Percentiles rank a stretch among this genome's conserved stretches.
phyloP scores from a whole-genome alignment of 2,113 vertebrate species.

The Gallinago jamesoni region DNA sequence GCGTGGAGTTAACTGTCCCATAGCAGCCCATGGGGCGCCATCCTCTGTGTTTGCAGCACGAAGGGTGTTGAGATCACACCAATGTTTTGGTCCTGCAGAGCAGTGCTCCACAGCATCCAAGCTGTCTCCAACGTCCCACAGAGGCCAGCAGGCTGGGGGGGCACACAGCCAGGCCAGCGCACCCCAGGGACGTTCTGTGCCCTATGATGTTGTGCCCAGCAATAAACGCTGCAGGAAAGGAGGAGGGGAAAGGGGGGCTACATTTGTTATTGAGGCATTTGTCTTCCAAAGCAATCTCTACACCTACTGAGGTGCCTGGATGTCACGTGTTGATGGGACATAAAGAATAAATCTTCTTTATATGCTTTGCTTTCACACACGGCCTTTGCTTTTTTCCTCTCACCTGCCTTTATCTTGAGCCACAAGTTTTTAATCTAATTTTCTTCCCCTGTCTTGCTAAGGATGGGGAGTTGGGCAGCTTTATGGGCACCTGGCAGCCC shows the following conservation, averaged over 20 bases:
- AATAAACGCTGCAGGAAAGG: background rate
- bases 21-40: background rate
- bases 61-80: background rate
- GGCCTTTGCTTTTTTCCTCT: background rate
- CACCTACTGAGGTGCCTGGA: background rate
- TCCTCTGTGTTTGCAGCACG: background rate
- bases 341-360: background rate
- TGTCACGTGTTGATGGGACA: background rate
- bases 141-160: background rate
- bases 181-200: background rate
- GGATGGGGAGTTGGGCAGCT: background rate
- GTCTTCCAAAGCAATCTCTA: background rate
- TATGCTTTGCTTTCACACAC: background rate
- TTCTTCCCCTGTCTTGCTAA: background rate
- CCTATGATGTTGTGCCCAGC: background rate
- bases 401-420: background rate
- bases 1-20: no score
- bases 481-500: background rate
- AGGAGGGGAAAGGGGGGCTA: no score
- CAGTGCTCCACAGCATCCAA: background rate
- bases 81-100: fast-evolving
- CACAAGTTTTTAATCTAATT: background rate
- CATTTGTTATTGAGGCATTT: background rate
- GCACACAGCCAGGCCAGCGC: background rate
- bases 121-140: fast-evolving